Evolutionary conservation across 1,140 invertebrate genomes (phyloP), one percentile per base, ranked within the genome.

Genomic region (Drusus annulatus): DNA sequence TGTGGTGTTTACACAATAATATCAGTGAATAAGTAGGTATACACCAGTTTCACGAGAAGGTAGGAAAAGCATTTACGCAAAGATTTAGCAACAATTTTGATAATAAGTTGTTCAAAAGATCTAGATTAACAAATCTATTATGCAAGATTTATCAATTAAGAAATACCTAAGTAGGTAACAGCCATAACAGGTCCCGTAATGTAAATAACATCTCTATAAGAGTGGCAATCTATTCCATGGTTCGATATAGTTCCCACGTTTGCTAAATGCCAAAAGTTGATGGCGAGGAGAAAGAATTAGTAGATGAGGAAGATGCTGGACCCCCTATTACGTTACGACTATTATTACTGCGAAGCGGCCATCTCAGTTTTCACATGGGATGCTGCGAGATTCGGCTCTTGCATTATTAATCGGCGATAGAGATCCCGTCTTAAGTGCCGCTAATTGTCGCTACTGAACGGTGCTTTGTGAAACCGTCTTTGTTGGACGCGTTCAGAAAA

Each of bases 241-340:
- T 60, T 60, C 19, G 56, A 60, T 60, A 60, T 19, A 60, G 56
- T 60, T 60, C 56, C 56, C 56, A 60, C 56, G 56, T 60, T 23
- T 60, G 17, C 23, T 23, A 60, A 60, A 60, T 60, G 56, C 56
- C 56, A 60, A 60, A 60, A 60, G 56, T 21, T 60, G 56, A 19
- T 60, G 17, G 56, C 17, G 56, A 60, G 56, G 23, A 45, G 36
- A 45, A 45, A 45, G 36, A 45, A 45, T 45, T 13, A 45, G 36
- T 45, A 45, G 36, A 45, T 45, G 8, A 13, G 36, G 36, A 45
- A 45, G 36, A 45, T 45, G 36, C 17, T 60, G 56, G 56, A 60
- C 56, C 56, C 54, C 8, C 54, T 8, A 45, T 45, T 45, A 45
- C 10, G 36, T 45, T 45, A 13, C 36, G 36, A 10, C 36, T 45